Percentiles rank a stretch among this genome's conserved stretches.
Evolutionary conservation across 2,797 vertebrate genomes (phyloP).

Genomic region (Sarcoramphus papa): DNA sequence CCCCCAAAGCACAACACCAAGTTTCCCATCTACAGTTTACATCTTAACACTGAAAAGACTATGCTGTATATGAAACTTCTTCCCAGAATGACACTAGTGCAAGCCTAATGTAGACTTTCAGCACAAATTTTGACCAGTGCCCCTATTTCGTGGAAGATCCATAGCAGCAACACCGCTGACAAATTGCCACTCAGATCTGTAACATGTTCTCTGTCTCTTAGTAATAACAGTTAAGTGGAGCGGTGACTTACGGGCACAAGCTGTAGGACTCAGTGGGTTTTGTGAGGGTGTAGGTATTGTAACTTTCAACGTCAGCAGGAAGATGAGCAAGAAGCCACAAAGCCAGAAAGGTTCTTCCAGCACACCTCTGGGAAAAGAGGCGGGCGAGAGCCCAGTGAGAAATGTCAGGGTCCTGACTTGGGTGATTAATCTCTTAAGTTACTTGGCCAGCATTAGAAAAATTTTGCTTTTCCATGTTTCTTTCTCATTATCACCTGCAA

Average conservation of each 20-base stretch:
- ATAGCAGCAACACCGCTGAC: accelerated
- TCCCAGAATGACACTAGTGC: neutral
- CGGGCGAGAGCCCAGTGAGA: neutral
- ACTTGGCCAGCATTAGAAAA: neutral
- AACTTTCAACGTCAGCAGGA: neutral
- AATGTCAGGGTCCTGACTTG: neutral
- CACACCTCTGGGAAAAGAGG: neutral
- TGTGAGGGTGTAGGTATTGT: neutral
- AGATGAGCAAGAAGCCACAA: neutral
- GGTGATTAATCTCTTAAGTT: neutral
- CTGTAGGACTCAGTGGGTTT: neutral
- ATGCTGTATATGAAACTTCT: neutral
- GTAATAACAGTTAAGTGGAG: neutral
- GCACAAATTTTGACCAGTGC: neutral
- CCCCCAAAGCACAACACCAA: neutral
- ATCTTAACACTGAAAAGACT: neutral
- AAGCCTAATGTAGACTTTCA: neutral
- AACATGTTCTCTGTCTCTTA: neutral
- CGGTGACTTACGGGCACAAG: neutral
- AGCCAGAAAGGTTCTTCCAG: neutral
- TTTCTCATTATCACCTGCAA: neutral
- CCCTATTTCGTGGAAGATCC: neutral
- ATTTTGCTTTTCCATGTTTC: neutral
- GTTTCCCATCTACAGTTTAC: neutral
- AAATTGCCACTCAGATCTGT: neutral